phyloP scores from a whole-genome alignment of 2,113 vertebrate genomes.

The Oxyruncus cristatus region DNA sequence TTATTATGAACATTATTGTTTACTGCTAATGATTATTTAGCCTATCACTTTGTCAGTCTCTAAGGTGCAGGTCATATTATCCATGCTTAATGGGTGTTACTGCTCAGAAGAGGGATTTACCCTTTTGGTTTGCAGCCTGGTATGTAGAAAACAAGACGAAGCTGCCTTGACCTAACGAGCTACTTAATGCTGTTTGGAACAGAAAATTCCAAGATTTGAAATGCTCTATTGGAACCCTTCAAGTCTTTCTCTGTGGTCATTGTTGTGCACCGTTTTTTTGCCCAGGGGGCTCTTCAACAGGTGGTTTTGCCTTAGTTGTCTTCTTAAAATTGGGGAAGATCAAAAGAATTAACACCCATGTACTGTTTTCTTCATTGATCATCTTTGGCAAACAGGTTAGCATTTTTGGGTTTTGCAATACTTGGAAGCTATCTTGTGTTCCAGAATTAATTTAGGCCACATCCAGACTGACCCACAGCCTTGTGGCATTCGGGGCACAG shows the following conservation, averaged over 20 bases:
- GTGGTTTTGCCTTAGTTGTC: background rate
- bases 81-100: background rate
- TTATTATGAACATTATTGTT: background rate
- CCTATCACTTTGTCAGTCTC: background rate
- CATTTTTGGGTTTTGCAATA: background rate
- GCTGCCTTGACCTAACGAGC: fast-evolving
- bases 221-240: background rate
- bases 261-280: background rate
- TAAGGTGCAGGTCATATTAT: background rate
- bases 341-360: background rate
- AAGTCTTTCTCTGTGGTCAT: background rate
- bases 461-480: background rate
- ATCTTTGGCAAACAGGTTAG: background rate
- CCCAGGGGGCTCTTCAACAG: background rate
- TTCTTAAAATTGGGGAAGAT: background rate
- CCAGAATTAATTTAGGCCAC: background rate
- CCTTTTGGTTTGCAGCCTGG: background rate
- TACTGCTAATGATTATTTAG: background rate
- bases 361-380: background rate
- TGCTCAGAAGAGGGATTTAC: background rate
- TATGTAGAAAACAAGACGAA: background rate
- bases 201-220: background rate
- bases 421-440: background rate
- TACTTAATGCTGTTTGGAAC: background rate
- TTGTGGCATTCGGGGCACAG: background rate